Evolutionary conservation across 2,888 invertebrate genomes (phyloP).

Genomic region (Zygogramma bicolorata): DNA sequence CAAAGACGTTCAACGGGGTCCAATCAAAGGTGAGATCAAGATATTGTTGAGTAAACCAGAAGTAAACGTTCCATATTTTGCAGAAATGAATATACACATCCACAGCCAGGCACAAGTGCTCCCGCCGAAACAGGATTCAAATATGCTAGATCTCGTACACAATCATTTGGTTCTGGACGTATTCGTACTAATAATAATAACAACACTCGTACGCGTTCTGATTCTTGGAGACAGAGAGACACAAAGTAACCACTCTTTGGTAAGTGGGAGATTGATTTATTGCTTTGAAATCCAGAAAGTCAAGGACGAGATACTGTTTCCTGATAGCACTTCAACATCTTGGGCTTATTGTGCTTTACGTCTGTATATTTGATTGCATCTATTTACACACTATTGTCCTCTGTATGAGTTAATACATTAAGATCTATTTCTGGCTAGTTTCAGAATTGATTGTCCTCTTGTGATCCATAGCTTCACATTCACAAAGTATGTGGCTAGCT

Average conservation of each 20-base stretch:
- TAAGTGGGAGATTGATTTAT: constrained; percentile 23
- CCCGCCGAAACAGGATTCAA: constrained; percentile 60
- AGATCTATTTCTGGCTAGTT: too few relatives aligned
- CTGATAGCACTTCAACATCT: too few relatives aligned
- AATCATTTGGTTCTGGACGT: constrained; percentile 64
- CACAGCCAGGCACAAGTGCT: constrained; percentile 64
- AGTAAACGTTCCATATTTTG: constrained; percentile 22
- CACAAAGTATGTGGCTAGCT: too few relatives aligned
- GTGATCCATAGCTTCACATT: too few relatives aligned
- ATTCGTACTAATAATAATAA: constrained; percentile 51
- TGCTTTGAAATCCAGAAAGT: not conserved
- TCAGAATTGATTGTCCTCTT: too few relatives aligned
- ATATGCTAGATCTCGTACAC: constrained; percentile 60
- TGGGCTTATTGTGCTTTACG: too few relatives aligned
- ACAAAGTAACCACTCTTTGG: constrained; percentile 46
- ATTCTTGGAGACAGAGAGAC: constrained; percentile 63
- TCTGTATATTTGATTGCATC: too few relatives aligned
- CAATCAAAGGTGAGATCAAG: constrained; percentile 50
- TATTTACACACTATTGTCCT: too few relatives aligned
- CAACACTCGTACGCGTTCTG: constrained; percentile 55
- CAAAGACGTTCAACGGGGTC: constrained; percentile 43
- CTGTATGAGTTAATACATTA: too few relatives aligned
- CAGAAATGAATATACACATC: constrained; percentile 53
- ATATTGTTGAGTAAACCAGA: not conserved
- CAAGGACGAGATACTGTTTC: too few relatives aligned